Base-by-base conservation (phyloP, 1,140 invertebrate genomes). In the Akabosia matsudoensis region DNA sequence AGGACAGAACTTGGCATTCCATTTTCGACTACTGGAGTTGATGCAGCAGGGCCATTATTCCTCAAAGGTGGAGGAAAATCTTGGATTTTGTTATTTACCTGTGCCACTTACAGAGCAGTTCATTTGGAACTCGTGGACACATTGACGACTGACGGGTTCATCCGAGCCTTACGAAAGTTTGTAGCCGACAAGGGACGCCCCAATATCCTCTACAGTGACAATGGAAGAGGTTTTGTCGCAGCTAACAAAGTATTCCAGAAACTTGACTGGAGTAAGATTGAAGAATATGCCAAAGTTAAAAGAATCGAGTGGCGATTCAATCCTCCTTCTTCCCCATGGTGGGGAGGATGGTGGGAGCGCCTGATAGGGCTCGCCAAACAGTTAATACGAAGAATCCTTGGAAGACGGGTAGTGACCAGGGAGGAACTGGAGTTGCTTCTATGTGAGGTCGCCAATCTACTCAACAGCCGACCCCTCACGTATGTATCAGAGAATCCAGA, bases 61-160 rank as follows among this genome's bases (percentile, higher is more conserved):
- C 52, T 84, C 3, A 82, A 81, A 73, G 77, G 76, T 26, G 75
- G 71, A 22, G 24, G 76, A 70, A 83, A 84, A 61, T 73, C 78
- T 1, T 85, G 83, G 82, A 81, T 85, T 3, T 75, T 74, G 18
- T 4, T 87, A 4, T 85, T 86, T 54, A 86, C 84, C 0, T 85
- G 83, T 72, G 73, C 82, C 79, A 33, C 81, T 73, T 74, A 56
- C 30, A 14, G 80, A 28, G 79, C 75, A 3, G 45, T 82, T 0
- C 79, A 82, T 34, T 61, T 82, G 33, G 82, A 82, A 74, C 30
- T 81, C 18, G 67, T 80, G 13, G 22, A 33, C 13, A 33, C 45
- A 7, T 26, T 82, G 14, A 70, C 45, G 18, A 78, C 79, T 33
- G 37, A 75, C 14, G 45, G 51, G 1, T 80, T 80, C 54, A 54